These are phyloP conservation scores for Plebejus melissa DNA, from an alignment of 2,888 invertebrate genomes.

Conservation along the genomic window DNA sequence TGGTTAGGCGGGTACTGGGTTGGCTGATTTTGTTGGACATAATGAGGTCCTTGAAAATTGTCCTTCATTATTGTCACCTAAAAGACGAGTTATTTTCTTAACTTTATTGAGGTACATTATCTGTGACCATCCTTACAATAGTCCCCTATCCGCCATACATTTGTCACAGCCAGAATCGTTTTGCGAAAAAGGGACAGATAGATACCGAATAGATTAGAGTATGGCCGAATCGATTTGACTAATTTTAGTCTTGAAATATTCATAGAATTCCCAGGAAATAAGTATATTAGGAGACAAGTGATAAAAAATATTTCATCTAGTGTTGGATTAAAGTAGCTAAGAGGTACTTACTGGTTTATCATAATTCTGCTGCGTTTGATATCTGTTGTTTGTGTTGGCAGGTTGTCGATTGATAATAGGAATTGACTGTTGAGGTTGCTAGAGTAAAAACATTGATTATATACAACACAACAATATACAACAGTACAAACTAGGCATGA, in stretches of 20 bases:
- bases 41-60: conserved; percentile 5
- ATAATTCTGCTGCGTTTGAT: background rate
- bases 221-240: too few relatives aligned
- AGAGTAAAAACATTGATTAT: background rate
- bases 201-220: too few relatives aligned
- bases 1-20: background rate
- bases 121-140: background rate
- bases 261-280: too few relatives aligned
- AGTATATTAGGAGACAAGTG: too few relatives aligned
- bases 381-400: background rate
- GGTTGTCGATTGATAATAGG: conserved; percentile 1
- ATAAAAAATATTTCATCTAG: too few relatives aligned
- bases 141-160: too few relatives aligned
- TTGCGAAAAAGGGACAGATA: too few relatives aligned
- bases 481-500: too few relatives aligned
- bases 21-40: background rate
- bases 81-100: background rate
- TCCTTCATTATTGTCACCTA: conserved; percentile 1
- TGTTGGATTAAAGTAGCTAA: too few relatives aligned
- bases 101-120: background rate
- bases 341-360: background rate
- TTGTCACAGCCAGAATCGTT: too few relatives aligned
- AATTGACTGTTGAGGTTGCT: background rate
- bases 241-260: too few relatives aligned
- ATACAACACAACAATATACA: too few relatives aligned